Base-by-base conservation (phyloP, 2,797 vertebrate genomes). In the Notolepis coatsorum region DNA sequence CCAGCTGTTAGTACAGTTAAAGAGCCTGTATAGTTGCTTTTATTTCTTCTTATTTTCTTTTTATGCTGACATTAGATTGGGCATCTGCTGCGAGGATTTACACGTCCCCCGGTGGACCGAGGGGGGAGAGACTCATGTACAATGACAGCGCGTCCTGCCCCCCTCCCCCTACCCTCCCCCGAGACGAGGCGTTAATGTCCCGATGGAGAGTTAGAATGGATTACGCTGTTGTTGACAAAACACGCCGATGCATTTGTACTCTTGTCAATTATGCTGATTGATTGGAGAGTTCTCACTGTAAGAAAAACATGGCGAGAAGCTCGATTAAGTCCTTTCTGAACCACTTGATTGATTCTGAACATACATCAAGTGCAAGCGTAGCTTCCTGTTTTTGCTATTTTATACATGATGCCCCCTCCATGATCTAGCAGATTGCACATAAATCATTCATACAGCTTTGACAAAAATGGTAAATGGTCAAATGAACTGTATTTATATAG, bases 1-100 rank as follows among this genome's bases (percentile, higher is more conserved):
- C 65, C 85, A 79, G 82, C 77, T 81, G 83, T 65, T 77, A 58
- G 49, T 13, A 7, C 58, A 69, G 52, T 71, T 38, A 9, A n/a
- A 24, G 48, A 70, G 61, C n/a, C 57, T 25, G 66, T 23, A 23
- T 43, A 59, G 13, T 13, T 18, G 15, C 25, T 53, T 41, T 54
- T 30, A 23, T 73, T 24, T 9, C 20, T 9, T n/a, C n/a, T n/a
- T n/a, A n/a, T 7, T 47, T 38, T 37, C 41, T 43, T 21, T 52
- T 65, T 41, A 49, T 71, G 70, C 67, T 69, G 65, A 81, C 66
- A 58, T 73, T 56, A 73, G 75, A 58, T 70, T 61, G 43, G 61
- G 69, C 80, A 82, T 74, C 68, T 86, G 81, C 68, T 78, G 68
- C 69, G 35, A 20, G 38, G 30, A 49, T 56, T 61, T 10, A 7